Percentiles rank a stretch among this genome's conserved stretches.
Evolutionary conservation across 2,888 invertebrate species (phyloP).

Genomic region (Elmis aenea): DNA sequence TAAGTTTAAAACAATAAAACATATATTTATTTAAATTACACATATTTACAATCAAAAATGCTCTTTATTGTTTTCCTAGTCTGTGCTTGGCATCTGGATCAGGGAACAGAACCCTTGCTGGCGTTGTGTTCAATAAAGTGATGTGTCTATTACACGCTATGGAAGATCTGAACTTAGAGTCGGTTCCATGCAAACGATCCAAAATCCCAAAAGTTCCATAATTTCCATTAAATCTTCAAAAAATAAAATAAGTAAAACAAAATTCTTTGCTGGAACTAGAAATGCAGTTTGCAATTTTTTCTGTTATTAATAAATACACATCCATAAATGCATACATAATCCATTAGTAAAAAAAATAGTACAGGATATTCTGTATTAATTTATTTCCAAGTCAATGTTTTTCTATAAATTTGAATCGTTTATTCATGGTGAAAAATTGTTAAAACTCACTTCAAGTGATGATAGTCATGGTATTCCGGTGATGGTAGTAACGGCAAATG

Average conservation of each 20-base stretch:
- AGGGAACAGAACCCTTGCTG: slow-evolving; percentile 55
- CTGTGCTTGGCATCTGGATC: slow-evolving; percentile 38
- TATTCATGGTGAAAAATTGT: slow-evolving; percentile 1
- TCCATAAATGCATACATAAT: no score
- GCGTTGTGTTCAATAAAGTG: slow-evolving; percentile 27
- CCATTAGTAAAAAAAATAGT: no score
- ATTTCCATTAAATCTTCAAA: slow-evolving; percentile 65
- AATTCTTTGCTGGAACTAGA: no score
- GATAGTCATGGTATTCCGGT: slow-evolving; percentile 83
- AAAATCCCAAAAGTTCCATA: slow-evolving; percentile 70
- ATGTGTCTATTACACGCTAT: slow-evolving; percentile 54
- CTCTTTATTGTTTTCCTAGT: slow-evolving; percentile 1
- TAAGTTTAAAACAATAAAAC: no score
- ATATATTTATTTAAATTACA: no score
- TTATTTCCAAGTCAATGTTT: no score
- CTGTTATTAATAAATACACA: no score
- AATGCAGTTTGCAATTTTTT: no score
- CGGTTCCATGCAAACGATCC: slow-evolving; percentile 72
- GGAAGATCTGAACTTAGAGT: slow-evolving; percentile 61
- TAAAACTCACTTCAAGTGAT: slow-evolving; percentile 68
- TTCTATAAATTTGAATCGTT: no score
- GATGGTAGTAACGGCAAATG: slow-evolving; percentile 81
- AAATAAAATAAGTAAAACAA: slow-evolving; percentile 12
- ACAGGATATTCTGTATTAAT: no score
- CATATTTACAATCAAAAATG: no score